Evolutionary conservation across 2,888 invertebrate genomes (phyloP), one percentile per base, ranked within the genome.

Genomic region (Norana najaformis): DNA sequence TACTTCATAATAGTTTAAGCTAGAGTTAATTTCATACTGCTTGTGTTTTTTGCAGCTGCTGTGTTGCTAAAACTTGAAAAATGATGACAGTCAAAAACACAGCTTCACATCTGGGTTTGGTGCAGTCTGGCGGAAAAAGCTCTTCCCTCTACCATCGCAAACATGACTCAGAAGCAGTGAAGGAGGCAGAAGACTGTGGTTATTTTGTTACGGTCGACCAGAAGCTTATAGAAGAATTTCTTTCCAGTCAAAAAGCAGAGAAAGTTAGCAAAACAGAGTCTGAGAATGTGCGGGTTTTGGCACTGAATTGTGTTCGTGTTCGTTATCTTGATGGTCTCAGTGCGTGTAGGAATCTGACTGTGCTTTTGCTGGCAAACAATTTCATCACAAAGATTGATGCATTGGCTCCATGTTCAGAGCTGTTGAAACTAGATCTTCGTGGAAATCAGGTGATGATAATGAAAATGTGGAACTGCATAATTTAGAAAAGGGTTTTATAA

Each of bases 361-460:
- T 95, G 36, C 94, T 94, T 90, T 92, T 93, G 34, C 92, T 95
- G 36, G 92, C 92, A 90, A 93, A 94, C 91, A 95, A 95, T 91
- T 94, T 93, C 91, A 91, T 95, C 37, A 93, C 93, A 16, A 93
- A 93, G 83, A 93, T 95, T 88, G 94, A 94, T 91, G 93, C 93
- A 14, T 92, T 95, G 30, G 92, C 91, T 34, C 89, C 92, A 34
- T 95, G 95, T 92, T 91, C 92, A 88, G 93, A 94, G 35, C 93
- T 95, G 16, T 91, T 94, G 34, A 94, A 94, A 91, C 92, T 95
- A n/a, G 94, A 95, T 92, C 91, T 95, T 30, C 94, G 94, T 91
- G 92, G 93, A 37, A 94, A 94, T 91, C 94, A 94, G 93, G 94
- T 94, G 88, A 53, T 8, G 47, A 8, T 69, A 23, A 47, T 69